phyloP scores from a whole-genome alignment of 2,888 invertebrate genomes.

The Invenusta paracnida region DNA sequence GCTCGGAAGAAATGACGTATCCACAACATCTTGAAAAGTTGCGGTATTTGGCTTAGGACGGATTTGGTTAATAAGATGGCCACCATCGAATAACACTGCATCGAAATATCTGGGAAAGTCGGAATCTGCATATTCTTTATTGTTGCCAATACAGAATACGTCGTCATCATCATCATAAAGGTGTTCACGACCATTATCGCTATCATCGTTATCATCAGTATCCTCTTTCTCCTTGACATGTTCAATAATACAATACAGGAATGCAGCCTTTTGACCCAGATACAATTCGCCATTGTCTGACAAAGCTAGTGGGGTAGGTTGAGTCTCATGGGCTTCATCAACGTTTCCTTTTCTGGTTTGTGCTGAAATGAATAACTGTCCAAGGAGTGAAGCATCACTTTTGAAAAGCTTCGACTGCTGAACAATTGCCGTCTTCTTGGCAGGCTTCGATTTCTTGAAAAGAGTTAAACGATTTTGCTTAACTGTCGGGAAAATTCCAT shows the following conservation, averaged over 20 bases:
- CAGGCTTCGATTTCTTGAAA: too few species aligned
- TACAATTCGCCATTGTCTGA: too few species aligned
- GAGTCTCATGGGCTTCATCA: neutral
- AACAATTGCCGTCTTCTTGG: too few species aligned
- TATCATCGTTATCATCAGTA: too few species aligned
- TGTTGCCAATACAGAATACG: neutral
- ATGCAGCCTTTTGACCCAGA: too few species aligned
- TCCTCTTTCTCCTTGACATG: too few species aligned
- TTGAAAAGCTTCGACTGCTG: too few species aligned
- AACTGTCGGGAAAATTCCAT: neutral
- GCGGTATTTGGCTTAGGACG: neutral
- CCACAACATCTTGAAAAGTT: conserved; percentile 9
- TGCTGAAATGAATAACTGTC: too few species aligned
- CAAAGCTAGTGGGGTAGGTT: too few species aligned
- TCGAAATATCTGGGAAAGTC: neutral
- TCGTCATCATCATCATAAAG: neutral
- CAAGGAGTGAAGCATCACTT: too few species aligned
- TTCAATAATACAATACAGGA: too few species aligned
- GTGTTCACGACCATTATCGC: neutral
- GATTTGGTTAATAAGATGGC: neutral
- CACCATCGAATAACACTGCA: neutral
- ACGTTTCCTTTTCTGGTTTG: neutral
- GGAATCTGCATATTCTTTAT: neutral
- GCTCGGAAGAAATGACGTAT: conserved; percentile 22
- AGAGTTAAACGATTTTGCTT: neutral